Evolutionary conservation across 2,888 invertebrate genomes (phyloP).

Genomic region (Cerastis rubricosa): DNA sequence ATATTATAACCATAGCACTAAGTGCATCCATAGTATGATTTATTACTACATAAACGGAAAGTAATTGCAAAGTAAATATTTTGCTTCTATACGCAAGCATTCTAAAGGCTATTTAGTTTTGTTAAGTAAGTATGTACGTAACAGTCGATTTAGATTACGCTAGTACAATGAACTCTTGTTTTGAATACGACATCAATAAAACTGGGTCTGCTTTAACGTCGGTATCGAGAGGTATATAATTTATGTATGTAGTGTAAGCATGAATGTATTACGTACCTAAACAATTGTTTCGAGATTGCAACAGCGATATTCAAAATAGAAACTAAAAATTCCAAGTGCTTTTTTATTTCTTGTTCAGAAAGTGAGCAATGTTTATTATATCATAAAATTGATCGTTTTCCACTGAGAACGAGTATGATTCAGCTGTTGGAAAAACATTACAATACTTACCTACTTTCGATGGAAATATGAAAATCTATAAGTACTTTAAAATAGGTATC

Average conservation of each 20-base stretch:
- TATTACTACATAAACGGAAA: constrained; percentile 6
- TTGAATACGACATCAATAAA: constrained; percentile 53
- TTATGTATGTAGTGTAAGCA: constrained; percentile 37
- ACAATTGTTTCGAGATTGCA: constrained; percentile 51
- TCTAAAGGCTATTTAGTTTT: constrained; percentile 31
- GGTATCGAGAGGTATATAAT: constrained; percentile 18
- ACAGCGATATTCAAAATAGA: constrained; percentile 36
- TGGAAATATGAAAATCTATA: constrained; percentile 3
- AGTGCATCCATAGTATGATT: background rate
- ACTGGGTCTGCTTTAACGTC: constrained; percentile 36
- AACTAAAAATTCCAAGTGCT: constrained; percentile 30
- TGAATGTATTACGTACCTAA: constrained; percentile 7
- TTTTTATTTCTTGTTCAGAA: constrained; percentile 15
- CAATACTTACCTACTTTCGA: background rate
- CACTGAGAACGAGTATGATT: constrained; percentile 7
- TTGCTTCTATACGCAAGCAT: constrained; percentile 2
- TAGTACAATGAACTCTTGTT: constrained; percentile 60
- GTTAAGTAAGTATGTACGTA: constrained; percentile 14
- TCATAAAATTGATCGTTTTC: background rate
- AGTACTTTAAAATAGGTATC: background rate
- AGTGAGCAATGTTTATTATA: constrained; percentile 12
- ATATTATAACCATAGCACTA: constrained; percentile 2
- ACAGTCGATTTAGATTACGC: constrained; percentile 42
- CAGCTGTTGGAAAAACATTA: background rate
- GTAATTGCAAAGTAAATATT: constrained; percentile 10